Percentiles rank a stretch among this genome's conserved stretches.
These are phyloP conservation scores for Hemaris fuciformis DNA, from an alignment of 2,888 invertebrate species.

Conservation along the genomic window DNA sequence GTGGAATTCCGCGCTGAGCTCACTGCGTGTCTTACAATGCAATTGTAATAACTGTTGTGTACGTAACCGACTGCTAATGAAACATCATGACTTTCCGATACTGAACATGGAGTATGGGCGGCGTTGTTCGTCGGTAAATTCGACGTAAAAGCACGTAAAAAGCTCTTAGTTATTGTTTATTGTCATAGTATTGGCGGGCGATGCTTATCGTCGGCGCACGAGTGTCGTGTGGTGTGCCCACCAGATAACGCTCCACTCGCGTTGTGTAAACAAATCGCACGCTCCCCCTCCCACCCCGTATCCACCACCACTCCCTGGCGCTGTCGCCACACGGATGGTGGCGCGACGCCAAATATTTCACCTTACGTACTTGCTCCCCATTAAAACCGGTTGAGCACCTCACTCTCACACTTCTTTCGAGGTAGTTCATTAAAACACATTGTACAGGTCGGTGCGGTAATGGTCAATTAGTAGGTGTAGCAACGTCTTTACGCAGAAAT, in stretches of 20 bases:
- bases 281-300: too few species aligned
- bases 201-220: background rate
- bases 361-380: background rate
- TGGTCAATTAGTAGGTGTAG: background rate
- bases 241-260: background rate
- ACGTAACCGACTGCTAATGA: background rate
- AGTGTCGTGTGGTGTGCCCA: background rate
- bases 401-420: background rate
- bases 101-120: background rate
- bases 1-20: background rate
- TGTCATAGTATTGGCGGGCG: background rate
- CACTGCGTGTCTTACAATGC: background rate
- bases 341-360: background rate
- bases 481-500: too few species aligned
- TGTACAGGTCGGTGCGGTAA: background rate
- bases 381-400: background rate
- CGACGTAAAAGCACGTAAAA: background rate
- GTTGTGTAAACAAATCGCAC: background rate
- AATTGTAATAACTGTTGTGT: background rate
- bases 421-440: background rate
- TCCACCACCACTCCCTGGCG: background rate
- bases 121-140: background rate
- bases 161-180: background rate
- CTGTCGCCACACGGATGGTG: background rate
- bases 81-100: background rate